Evolutionary conservation across 2,888 invertebrate species (phyloP), one percentile per base, ranked within the genome.

Genomic region (Ormyrus labotus): DNA sequence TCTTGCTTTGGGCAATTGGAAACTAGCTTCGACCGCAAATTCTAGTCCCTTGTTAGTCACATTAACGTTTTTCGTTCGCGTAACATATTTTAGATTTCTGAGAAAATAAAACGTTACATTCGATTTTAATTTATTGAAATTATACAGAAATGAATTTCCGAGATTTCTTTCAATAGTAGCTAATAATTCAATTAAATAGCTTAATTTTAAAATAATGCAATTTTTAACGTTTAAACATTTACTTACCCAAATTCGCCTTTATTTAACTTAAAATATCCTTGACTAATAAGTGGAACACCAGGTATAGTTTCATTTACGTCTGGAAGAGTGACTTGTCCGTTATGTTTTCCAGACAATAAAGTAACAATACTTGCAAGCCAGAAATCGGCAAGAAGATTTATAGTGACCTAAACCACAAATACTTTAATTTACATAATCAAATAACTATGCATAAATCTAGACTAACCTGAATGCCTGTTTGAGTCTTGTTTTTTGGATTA

Each of bases 21-120:
- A 83, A 9, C 79, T 84, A 19, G 78, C 78, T 9, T 80, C 80
- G 51, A 82, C 71, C 6, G 80, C 45, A 47, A 84, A 82, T 51
- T 82, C 84, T 11, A 55, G 11, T 7, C 83, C 84, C 5, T 78
- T 58, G 48, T 82, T 78, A 11, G 76, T 74, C 6, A 86, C 57
- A n/a, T 67, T 53, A 11, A 83, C 81, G 65, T 86, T 73, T 6
- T 81, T 60, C 9, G 67, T 81, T 84, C 85, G 82, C 13, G 60
- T 75, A 5, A 87, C 8, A 2, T 81, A 83, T 45, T 81, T 84
- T 0, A 87, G 58, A 65, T 85, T 81, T 47, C 86, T 87, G 53
- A 9, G 53, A n/a, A 5, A 45, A 13, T 45, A 50, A 57, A 7
- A 34, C 34, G 34, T 34, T 34, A 34, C 34, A 34, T 34, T 34